phyloP scores from a whole-genome alignment of 1,140 invertebrate species.

The Sinella curviseta region DNA sequence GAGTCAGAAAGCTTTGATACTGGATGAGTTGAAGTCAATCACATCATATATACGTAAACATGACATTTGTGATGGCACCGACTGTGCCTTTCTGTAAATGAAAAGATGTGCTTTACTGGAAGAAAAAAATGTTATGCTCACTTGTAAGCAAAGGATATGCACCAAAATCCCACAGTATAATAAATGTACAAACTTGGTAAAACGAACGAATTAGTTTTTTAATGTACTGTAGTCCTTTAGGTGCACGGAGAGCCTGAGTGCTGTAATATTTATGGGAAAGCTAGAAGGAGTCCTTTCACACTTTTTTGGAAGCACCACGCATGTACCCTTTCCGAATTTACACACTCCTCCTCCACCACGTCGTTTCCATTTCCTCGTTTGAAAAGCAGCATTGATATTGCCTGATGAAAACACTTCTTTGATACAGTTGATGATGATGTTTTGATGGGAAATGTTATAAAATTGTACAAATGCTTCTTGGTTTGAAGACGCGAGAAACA shows the following conservation, averaged over 20 bases:
- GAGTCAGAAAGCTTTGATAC: no score
- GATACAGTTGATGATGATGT: conserved; percentile 45
- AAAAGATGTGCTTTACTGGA: neutral
- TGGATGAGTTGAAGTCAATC: no score
- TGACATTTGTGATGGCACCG: neutral
- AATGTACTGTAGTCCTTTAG: no score
- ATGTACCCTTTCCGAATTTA: neutral
- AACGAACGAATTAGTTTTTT: no score
- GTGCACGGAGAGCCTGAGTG: no score
- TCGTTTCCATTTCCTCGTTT: neutral
- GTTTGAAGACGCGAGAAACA: conserved; percentile 47
- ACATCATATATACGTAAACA: neutral
- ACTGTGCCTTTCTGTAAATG: neutral
- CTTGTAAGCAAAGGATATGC: neutral
- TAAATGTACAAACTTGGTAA: no score
- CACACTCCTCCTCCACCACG: neutral
- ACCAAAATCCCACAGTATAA: no score
- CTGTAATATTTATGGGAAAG: no score
- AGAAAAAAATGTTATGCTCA: no score
- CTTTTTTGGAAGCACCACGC: neutral
- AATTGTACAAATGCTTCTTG: conserved; percentile 49
- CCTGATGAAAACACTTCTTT: neutral
- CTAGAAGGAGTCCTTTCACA: neutral
- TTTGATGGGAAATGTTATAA: conserved; percentile 51
- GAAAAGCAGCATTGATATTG: neutral